Evolutionary conservation across 1,140 invertebrate species (phyloP).

Genomic region (Lepidurus apus): DNA sequence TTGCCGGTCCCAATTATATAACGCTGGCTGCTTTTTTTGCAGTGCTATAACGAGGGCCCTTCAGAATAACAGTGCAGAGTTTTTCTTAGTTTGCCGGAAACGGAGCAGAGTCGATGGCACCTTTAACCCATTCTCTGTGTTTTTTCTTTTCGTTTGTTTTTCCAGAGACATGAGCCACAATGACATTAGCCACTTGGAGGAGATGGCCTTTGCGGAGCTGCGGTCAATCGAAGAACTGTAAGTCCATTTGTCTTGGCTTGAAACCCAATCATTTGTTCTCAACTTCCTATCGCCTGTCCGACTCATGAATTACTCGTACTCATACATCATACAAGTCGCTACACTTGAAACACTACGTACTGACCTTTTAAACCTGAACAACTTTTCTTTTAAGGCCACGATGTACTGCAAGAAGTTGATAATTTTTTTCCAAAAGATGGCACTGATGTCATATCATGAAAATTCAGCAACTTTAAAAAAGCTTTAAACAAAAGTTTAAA

Average conservation of each 20-base stretch:
- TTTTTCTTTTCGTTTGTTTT: slow-evolving; percentile 39
- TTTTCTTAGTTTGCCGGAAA: background rate
- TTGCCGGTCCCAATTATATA: background rate
- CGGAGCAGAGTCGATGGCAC: background rate
- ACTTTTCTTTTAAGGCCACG: too few relatives aligned
- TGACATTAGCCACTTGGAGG: slow-evolving; percentile 73
- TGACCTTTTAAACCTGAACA: background rate
- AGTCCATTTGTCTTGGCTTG: slow-evolving; percentile 50
- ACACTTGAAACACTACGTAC: background rate
- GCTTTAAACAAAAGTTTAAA: too few relatives aligned
- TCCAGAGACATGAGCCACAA: slow-evolving; percentile 83
- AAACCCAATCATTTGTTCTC: background rate
- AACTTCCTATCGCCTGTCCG: slow-evolving; percentile 8
- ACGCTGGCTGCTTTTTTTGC: background rate
- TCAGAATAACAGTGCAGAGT: background rate
- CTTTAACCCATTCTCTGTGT: background rate
- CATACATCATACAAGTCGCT: background rate
- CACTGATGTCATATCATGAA: too few relatives aligned
- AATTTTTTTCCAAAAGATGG: too few relatives aligned
- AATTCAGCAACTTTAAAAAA: too few relatives aligned
- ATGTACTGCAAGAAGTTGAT: too few relatives aligned
- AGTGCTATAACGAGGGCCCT: background rate
- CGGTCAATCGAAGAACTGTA: slow-evolving; percentile 77
- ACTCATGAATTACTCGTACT: background rate
- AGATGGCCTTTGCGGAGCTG: slow-evolving; percentile 73